These are phyloP conservation scores for Trichosurus vulpecula DNA, from an alignment of 2,797 vertebrate species.

Conservation along the genomic window DNA sequence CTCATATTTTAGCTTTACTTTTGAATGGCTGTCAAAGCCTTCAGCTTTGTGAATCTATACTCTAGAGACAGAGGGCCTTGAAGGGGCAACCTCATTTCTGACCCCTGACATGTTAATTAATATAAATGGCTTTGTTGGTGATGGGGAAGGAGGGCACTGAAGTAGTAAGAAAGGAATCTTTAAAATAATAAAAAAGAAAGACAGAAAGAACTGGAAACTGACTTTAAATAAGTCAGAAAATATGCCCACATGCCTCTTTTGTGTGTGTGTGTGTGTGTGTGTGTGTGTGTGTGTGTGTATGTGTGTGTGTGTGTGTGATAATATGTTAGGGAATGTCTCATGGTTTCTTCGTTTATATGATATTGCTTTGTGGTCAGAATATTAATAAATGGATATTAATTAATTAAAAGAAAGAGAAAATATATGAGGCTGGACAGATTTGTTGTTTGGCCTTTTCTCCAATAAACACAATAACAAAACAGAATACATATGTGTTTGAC, in stretches of 20 bases:
- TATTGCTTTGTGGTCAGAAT: not conserved
- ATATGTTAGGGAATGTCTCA: not conserved
- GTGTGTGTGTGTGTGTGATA: too few species aligned
- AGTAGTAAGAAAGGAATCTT: not conserved
- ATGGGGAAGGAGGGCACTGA: not conserved
- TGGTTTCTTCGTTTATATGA: not conserved
- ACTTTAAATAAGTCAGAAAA: not conserved
- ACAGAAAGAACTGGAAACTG: not conserved
- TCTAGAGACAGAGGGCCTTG: not conserved
- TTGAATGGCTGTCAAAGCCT: slow-evolving; percentile 54
- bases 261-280: not conserved
- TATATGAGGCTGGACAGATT: not conserved
- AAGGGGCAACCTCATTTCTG: not conserved
- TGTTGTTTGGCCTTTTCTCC: not conserved
- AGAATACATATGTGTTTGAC: not conserved
- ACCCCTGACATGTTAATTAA: slow-evolving; percentile 19
- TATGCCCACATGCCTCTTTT: not conserved
- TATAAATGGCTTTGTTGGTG: slow-evolving; percentile 17
- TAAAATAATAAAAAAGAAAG: not conserved
- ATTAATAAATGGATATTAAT: too few species aligned
- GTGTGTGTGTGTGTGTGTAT: too few species aligned
- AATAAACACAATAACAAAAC: not conserved
- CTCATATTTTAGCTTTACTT: slow-evolving; percentile 72
- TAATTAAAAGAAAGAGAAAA: not conserved
- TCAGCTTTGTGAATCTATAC: slow-evolving; percentile 42